A percentile compares a stretch with the other conserved stretches of the same genome.
phyloP scores from a whole-genome alignment of 2,888 invertebrate genomes.

The Salpingus planirostris region DNA sequence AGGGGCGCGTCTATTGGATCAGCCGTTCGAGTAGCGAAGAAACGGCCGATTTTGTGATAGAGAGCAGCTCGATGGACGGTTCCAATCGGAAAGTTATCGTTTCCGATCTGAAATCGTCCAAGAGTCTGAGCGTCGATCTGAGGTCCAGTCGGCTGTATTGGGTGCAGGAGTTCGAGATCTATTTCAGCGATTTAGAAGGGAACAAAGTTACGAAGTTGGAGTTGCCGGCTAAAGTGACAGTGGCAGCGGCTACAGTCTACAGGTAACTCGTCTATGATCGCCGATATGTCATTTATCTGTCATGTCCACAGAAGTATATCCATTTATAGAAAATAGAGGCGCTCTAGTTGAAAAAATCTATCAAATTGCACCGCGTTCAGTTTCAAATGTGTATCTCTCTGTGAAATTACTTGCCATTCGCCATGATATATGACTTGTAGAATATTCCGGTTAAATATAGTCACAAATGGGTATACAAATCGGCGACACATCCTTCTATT shows the following conservation, averaged over 20 bases:
- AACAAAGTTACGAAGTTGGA: slow-evolving; percentile 23
- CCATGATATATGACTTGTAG: too few relatives aligned
- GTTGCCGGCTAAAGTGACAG: slow-evolving; percentile 40
- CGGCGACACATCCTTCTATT: too few relatives aligned
- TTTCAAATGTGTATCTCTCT: too few relatives aligned
- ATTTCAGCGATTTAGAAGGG: slow-evolving; percentile 42
- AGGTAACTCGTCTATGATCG: too few relatives aligned
- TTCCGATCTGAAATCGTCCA: slow-evolving; percentile 29
- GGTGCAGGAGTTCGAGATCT: slow-evolving; percentile 50
- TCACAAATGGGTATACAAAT: too few relatives aligned
- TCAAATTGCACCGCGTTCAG: too few relatives aligned
- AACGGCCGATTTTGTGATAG: slow-evolving; percentile 40
- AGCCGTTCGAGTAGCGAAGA: slow-evolving; percentile 19
- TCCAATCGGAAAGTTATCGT: slow-evolving; percentile 37
- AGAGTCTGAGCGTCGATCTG: slow-evolving; percentile 31
- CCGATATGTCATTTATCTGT: too few relatives aligned
- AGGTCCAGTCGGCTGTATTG: slow-evolving; percentile 56
- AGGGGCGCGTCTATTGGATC: slow-evolving; percentile 50
- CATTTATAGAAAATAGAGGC: too few relatives aligned
- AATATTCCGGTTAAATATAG: too few relatives aligned
- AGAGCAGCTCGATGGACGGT: slow-evolving; percentile 60
- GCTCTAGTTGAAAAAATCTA: too few relatives aligned
- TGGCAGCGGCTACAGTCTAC: slow-evolving; percentile 61
- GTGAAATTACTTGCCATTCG: too few relatives aligned
- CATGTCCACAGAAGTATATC: too few relatives aligned